phyloP scores from a whole-genome alignment of 92 coral and sea anemone genomes.

The Plumapathes pennacea region DNA sequence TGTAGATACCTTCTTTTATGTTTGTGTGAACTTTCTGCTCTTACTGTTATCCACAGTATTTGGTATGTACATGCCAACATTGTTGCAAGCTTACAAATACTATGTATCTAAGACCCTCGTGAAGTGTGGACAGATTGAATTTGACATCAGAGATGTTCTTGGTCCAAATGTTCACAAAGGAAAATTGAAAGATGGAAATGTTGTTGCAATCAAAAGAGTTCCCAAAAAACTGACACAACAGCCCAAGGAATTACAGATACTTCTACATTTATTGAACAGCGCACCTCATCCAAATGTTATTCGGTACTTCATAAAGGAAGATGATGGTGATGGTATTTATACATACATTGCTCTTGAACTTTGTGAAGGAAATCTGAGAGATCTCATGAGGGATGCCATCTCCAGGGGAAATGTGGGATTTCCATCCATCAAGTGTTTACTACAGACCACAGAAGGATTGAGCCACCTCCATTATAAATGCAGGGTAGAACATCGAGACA shows the following conservation, averaged over 20 bases:
- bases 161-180: not conserved
- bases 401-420: not conserved
- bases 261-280: conserved; percentile 1
- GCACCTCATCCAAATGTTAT: conserved; percentile 9
- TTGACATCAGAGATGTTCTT: not conserved
- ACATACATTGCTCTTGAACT: conserved; percentile 32
- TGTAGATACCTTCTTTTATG: too few relatives aligned
- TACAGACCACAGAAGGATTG: conserved; percentile 11
- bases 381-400: not conserved
- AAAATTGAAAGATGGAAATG: conserved; percentile 4
- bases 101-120: too few relatives aligned
- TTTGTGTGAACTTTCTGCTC: not conserved
- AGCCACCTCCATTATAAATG: conserved; percentile 2
- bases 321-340: not conserved
- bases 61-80: too few relatives aligned
- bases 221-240: not conserved
- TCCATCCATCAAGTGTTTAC: not conserved
- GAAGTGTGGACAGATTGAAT: conserved; percentile 4
- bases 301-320: conserved; percentile 1
- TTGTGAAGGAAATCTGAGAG: conserved; percentile 11
- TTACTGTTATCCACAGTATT: not conserved
- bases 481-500: conserved; percentile 20
- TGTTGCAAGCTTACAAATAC: too few relatives aligned
- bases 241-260: conserved; percentile 7
- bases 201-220: not conserved